These are phyloP conservation scores for Lepidonotus clava DNA, from an alignment of 2,888 invertebrate species.

Conservation along the genomic window DNA sequence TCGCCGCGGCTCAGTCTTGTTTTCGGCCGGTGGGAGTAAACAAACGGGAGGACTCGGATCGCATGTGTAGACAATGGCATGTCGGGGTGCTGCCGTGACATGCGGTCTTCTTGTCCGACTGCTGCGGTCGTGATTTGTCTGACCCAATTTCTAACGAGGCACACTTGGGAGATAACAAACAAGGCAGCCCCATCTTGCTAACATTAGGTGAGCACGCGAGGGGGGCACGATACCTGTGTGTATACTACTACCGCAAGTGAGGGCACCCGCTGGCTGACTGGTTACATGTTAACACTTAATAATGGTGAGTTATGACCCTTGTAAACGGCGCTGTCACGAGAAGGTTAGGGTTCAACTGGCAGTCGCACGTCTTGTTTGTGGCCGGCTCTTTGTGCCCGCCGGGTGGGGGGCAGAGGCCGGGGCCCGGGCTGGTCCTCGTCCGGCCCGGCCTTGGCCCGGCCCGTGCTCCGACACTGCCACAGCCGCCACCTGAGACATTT, in stretches of 20 bases:
- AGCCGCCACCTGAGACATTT: not conserved
- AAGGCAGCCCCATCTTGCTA: not conserved
- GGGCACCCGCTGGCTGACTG: not conserved
- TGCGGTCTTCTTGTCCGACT: slow-evolving; percentile 1
- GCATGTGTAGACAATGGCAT: slow-evolving; percentile 53
- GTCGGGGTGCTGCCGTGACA: slow-evolving; percentile 46
- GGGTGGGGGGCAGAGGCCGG: not conserved
- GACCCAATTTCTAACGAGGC: slow-evolving; percentile 48
- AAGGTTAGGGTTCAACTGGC: slow-evolving; percentile 40
- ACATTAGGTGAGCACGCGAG: not conserved
- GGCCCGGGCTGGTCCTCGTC: not conserved
- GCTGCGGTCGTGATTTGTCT: slow-evolving; percentile 43
- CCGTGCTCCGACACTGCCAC: no score
- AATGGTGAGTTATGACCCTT: slow-evolving; percentile 53
- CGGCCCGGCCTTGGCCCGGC: not conserved
- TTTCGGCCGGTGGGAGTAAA: slow-evolving; percentile 7
- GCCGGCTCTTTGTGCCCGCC: slow-evolving; percentile 16
- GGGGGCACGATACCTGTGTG: no score
- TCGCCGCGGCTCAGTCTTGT: not conserved
- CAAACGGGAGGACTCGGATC: slow-evolving; percentile 38
- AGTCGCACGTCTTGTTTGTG: slow-evolving; percentile 27
- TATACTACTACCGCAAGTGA: not conserved
- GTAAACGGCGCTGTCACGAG: slow-evolving; percentile 48
- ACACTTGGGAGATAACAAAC: slow-evolving; percentile 15
- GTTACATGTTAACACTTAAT: slow-evolving; percentile 44